phyloP scores from a whole-genome alignment of 2,113 vertebrate species.

The Nycticorax nycticorax region DNA sequence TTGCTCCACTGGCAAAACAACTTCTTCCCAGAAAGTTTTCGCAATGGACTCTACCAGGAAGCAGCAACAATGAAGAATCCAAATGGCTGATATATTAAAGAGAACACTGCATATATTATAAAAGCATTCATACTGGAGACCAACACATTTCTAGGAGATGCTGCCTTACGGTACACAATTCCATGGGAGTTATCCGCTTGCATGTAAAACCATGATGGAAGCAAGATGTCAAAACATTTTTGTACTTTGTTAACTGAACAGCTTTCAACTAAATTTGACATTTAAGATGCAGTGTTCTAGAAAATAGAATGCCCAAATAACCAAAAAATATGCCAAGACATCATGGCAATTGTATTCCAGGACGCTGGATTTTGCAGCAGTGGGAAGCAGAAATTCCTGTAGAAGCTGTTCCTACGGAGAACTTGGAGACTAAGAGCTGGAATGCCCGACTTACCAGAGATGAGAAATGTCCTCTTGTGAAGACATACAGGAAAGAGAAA shows the following conservation, averaged over 20 bases:
- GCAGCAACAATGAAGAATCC: not conserved
- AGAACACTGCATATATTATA: not conserved
- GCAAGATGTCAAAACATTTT: not conserved
- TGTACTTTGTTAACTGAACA: not conserved
- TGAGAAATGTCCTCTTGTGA: not conserved
- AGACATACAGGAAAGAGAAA: not conserved
- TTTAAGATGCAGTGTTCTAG: not conserved
- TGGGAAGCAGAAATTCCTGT: not conserved
- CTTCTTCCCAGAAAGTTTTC: not conserved
- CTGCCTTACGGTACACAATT: not conserved
- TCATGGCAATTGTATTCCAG: not conserved
- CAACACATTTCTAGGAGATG: not conserved
- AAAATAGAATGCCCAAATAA: not conserved
- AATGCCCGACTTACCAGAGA: not conserved
- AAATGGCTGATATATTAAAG: not conserved
- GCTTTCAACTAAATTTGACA: not conserved
- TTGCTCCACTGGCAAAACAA: not conserved
- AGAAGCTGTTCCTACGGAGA: not conserved
- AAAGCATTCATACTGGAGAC: not conserved
- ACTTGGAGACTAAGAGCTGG: not conserved
- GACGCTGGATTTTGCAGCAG: not conserved
- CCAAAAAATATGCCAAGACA: not conserved
- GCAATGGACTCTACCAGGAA: not conserved
- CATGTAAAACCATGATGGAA: not conserved
- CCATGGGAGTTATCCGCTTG: not conserved